Base-by-base conservation (phyloP, 1,140 invertebrate genomes). In the Zophobas atratus region DNA sequence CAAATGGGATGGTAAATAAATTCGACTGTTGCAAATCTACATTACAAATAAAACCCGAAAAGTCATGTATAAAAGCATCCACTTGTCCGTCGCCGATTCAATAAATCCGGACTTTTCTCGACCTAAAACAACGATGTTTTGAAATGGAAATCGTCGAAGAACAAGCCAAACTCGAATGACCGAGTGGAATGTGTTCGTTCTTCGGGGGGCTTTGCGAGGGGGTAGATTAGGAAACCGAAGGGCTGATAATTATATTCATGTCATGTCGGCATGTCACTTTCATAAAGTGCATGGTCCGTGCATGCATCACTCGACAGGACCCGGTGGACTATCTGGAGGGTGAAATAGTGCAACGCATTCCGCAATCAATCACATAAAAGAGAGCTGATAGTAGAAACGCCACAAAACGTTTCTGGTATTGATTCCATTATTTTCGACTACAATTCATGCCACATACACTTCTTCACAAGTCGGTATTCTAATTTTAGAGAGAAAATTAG, bases 251-350 rank as follows among this genome's bases (percentile, higher is more conserved):
- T 80, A 78, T 51, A 80, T 74, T 74, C 79, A 78, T 57, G 79
- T 80, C 79, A 80, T 74, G 78, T 77, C 75, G 70, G 39, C 60
- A 79, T 77, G 78, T 79, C 78, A 77, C 78, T 79, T 77, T 73
- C 78, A 79, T 77, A 77, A 78, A 78, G 77, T 38, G 77, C 51
- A 77, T 49, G 33, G n/a, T 20, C 43, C 60, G 1, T n/a, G 2
- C 39, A 39, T 32, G 55, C 55, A 57, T 57, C 55, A 57, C 2
- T 57, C 55, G 8, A 20, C 8, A 4, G 20, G 55, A 57, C 32
- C 33, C 35, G 55, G 2, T 57, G 55, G 55, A 46, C 60, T 20
- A 38, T 2, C 70, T 20, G 33, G 38, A 38, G 70, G 70, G 70
- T 43, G 41, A 72, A 36, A 67, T 67, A 8, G 38, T 67, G 39